phyloP scores from a whole-genome alignment of 2,797 vertebrate genomes.

The Pogonophryne albipinna region DNA sequence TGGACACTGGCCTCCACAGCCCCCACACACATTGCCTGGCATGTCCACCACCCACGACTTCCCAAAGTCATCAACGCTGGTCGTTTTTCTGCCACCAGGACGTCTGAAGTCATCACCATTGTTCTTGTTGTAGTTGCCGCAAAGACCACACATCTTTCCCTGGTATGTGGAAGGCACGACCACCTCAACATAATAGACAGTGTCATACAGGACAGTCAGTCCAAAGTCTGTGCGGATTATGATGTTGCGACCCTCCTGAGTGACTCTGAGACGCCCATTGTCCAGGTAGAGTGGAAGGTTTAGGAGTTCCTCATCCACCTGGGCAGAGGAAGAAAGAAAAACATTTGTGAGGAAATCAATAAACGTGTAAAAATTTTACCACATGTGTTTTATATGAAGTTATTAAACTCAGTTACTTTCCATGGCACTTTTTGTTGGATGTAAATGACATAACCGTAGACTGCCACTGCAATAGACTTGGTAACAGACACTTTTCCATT shows the following conservation, averaged over 20 bases:
- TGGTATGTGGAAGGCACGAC: conserved; percentile 79
- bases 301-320: conserved; percentile 82
- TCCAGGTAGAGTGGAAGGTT: conserved; percentile 80
- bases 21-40: conserved; percentile 60
- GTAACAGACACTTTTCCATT: conserved; percentile 77
- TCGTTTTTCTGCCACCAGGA: conserved; percentile 42
- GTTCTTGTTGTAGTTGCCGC: conserved; percentile 85
- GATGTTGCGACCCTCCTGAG: conserved; percentile 83
- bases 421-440: conserved; percentile 71
- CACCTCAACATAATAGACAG: conserved; percentile 80
- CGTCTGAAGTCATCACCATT: conserved; percentile 79
- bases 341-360: conserved; percentile 1
- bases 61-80: conserved; percentile 73
- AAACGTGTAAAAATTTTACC: neutral
- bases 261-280: conserved; percentile 71
- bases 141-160: conserved; percentile 83
- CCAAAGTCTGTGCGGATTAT: conserved; percentile 79
- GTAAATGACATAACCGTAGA: conserved; percentile 73
- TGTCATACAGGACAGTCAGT: conserved; percentile 86
- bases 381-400: neutral
- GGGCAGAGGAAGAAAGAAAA: conserved; percentile 14
- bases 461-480: conserved; percentile 65
- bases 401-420: conserved; percentile 74
- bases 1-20: conserved; percentile 69
- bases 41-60: conserved; percentile 79